phyloP scores from a whole-genome alignment of 2,797 vertebrate species.

The Rhinoraja longicauda region DNA sequence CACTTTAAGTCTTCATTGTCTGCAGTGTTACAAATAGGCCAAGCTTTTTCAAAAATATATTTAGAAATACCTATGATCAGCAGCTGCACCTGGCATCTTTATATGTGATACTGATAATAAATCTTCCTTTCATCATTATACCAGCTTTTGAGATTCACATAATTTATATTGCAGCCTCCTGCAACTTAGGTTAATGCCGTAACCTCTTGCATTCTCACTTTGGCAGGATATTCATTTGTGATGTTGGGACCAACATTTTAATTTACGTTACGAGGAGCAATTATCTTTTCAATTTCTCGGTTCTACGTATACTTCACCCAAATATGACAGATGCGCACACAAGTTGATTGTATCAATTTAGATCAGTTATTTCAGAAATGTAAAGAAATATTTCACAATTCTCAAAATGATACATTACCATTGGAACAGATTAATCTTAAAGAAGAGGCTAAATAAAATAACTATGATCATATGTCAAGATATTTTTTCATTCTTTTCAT shows the following conservation, averaged over 20 bases:
- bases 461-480: no score
- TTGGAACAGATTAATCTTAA: no score
- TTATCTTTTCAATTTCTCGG: not conserved
- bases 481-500: no score
- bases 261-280: not conserved
- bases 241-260: not conserved
- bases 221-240: not conserved
- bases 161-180: not conserved
- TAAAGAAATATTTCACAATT: no score
- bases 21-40: not conserved
- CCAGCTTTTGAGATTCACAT: not conserved
- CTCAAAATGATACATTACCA: no score
- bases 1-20: not conserved
- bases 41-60: not conserved
- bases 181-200: not conserved
- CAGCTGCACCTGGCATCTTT: not conserved
- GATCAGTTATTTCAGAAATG: not conserved
- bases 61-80: not conserved
- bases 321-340: not conserved
- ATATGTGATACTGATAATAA: not conserved
- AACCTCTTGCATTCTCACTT: not conserved
- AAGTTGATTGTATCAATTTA: not conserved
- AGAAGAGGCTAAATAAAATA: no score
- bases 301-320: not conserved
- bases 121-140: not conserved